Percentiles rank a stretch among this genome's conserved stretches.
phyloP scores from a whole-genome alignment of 2,113 vertebrate species.

The Vanacampus margaritifer region DNA sequence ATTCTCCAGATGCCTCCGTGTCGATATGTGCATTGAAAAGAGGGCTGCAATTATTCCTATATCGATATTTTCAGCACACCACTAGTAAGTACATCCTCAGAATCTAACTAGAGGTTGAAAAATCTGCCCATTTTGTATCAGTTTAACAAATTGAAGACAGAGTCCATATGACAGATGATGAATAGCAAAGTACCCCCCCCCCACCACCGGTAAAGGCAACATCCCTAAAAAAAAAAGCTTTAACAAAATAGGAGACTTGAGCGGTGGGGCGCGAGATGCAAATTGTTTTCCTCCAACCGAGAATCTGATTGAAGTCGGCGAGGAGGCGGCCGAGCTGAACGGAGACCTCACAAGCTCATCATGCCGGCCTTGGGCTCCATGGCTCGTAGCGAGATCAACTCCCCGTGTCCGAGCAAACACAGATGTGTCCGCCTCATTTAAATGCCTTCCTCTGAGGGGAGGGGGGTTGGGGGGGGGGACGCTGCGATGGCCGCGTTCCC shows the following conservation, averaged over 20 bases:
- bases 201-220: conserved; percentile 38
- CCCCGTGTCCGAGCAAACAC: conserved; percentile 38
- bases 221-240: conserved; percentile 52
- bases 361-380: conserved; percentile 40
- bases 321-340: conserved; percentile 59
- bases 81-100: no score
- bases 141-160: conserved; percentile 49
- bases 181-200: conserved; percentile 45
- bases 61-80: no score
- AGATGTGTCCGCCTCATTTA: conserved; percentile 54
- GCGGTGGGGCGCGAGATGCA: conserved; percentile 61
- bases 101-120: neutral
- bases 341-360: conserved; percentile 58
- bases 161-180: conserved; percentile 38
- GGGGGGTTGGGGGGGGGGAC: conserved; percentile 6
- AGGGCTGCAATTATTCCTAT: no score
- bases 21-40: no score
- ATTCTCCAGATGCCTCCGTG: no score
- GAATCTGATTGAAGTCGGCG: conserved; percentile 61
- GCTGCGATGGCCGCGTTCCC: conserved; percentile 14
- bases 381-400: conserved; percentile 37
- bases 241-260: conserved; percentile 51
- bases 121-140: neutral
- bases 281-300: conserved; percentile 66
- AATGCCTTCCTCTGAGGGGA: conserved; percentile 38